Evolutionary conservation across 1,140 invertebrate species (phyloP).

Genomic region (Apolygus lucorum): DNA sequence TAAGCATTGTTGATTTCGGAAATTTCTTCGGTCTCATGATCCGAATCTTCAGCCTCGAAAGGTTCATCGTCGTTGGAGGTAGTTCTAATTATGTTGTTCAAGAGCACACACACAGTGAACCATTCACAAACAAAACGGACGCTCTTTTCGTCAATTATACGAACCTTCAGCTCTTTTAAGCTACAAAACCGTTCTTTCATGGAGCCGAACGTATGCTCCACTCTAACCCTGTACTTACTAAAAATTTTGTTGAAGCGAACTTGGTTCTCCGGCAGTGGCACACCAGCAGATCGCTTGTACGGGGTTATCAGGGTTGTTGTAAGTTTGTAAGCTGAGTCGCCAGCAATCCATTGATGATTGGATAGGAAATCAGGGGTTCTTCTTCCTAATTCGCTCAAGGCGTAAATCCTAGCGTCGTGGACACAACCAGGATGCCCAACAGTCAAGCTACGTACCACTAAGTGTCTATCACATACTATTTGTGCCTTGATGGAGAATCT

Average conservation of each 20-base stretch:
- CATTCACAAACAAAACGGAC: neutral
- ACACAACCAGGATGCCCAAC: too few species aligned
- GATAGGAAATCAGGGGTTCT: neutral
- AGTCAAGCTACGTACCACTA: too few species aligned
- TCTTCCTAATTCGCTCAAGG: too few species aligned
- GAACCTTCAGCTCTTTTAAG: neutral
- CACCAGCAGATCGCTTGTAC: neutral
- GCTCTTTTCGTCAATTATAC: neutral
- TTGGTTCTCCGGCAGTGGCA: neutral
- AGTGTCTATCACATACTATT: too few species aligned
- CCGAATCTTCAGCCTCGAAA: neutral
- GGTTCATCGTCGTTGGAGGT: neutral
- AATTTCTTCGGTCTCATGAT: neutral
- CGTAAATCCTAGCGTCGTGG: too few species aligned
- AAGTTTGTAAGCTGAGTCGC: too few species aligned
- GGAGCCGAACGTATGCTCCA: neutral
- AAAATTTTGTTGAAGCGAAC: neutral
- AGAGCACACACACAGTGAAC: neutral
- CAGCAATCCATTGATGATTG: neutral
- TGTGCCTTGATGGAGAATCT: too few species aligned
- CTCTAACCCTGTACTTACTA: neutral
- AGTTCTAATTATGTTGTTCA: neutral
- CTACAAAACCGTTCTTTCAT: neutral
- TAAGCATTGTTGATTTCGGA: neutral
- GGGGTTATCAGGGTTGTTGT: neutral